These are phyloP conservation scores for Nephotettix cincticeps DNA, from an alignment of 1,140 invertebrate genomes.

Conservation along the genomic window DNA sequence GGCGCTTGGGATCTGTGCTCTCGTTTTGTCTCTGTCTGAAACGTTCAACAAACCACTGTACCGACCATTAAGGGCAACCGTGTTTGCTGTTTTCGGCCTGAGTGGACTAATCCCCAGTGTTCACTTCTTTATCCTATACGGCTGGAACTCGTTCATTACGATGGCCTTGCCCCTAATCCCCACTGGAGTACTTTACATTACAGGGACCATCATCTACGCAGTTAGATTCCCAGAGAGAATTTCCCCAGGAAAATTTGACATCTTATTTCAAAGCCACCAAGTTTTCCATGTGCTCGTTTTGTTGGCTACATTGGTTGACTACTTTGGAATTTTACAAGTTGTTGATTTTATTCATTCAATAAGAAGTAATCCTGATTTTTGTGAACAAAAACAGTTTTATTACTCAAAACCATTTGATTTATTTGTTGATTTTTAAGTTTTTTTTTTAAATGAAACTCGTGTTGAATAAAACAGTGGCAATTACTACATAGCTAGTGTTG, in stretches of 20 bases:
- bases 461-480: too few relatives aligned
- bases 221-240: not conserved
- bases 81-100: not conserved
- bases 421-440: too few relatives aligned
- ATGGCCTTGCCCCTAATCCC: not conserved
- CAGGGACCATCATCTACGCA: not conserved
- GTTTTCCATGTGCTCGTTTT: constrained; percentile 3
- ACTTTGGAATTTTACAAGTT: not conserved
- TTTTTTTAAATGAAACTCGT: too few relatives aligned
- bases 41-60: not conserved
- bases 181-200: not conserved
- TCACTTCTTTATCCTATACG: not conserved
- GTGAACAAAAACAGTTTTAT: too few relatives aligned
- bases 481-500: too few relatives aligned
- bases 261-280: constrained; percentile 9
- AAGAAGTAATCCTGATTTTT: too few relatives aligned
- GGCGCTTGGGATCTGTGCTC: not conserved
- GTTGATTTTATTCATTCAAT: too few relatives aligned
- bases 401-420: too few relatives aligned
- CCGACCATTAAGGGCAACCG: not conserved
- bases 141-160: not conserved
- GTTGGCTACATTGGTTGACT: not conserved
- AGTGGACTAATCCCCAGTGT: not conserved
- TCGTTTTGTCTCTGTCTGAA: not conserved
- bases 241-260: not conserved